Evolutionary conservation across 2,888 invertebrate species (phyloP).

Genomic region (Temnothorax rugatulus): DNA sequence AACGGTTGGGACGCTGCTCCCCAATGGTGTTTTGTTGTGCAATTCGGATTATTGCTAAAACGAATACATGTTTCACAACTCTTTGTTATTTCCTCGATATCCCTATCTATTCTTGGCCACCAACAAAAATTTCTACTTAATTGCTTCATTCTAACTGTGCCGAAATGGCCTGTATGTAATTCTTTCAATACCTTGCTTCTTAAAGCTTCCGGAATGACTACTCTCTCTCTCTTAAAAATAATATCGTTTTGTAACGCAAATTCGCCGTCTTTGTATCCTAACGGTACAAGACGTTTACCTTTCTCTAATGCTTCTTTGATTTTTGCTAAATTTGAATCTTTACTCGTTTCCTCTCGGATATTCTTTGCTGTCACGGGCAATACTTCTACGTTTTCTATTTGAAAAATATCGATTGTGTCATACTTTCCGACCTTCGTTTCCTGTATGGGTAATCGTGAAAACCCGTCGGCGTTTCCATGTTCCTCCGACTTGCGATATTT

Average conservation of each 20-base stretch:
- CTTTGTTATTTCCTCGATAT: not conserved
- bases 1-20: too few relatives aligned
- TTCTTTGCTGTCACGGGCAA: not conserved
- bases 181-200: not conserved
- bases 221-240: not conserved
- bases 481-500: slow-evolving; percentile 32
- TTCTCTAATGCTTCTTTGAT: not conserved
- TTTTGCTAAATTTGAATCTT: too few relatives aligned
- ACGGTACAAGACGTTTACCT: not conserved
- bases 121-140: slow-evolving; percentile 16
- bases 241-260: not conserved
- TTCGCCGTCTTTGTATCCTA: not conserved
- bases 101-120: not conserved
- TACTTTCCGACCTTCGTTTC: not conserved
- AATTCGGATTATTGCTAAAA: not conserved
- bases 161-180: not conserved
- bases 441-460: slow-evolving; percentile 34
- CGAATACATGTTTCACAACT: not conserved
- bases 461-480: slow-evolving; percentile 12
- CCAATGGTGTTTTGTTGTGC: not conserved
- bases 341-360: too few relatives aligned
- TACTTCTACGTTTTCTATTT: not conserved
- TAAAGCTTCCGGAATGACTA: not conserved
- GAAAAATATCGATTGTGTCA: not conserved
- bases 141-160: slow-evolving; percentile 1